Evolutionary conservation across 2,797 vertebrate genomes (phyloP), one percentile per base, ranked within the genome.

Genomic region (Channa striata): DNA sequence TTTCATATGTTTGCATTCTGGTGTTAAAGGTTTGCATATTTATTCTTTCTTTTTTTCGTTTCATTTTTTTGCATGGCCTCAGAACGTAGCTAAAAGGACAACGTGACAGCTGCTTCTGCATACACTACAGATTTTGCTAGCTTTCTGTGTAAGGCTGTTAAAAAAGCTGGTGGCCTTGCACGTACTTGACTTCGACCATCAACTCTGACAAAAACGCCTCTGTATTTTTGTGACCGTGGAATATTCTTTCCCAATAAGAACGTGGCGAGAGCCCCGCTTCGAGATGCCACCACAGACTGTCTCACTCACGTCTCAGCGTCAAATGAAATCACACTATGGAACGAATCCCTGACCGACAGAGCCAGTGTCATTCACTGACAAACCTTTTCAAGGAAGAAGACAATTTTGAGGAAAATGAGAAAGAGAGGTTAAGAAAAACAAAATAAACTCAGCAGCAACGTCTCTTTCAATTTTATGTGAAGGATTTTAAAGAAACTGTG

Each of bases 401-500:
- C 68, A 47, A 65, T 86, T 85, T 87, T 63, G 49, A 77, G 60
- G 67, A 64, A 68, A 78, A 76, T 16, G 60, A 78, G 56, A 62
- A 52, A 57, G 57, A 65, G 66, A 74, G 57, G 52, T 9, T 20
- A 1, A 50, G 40, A 23, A 39, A 57, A 43, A 46, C 16, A 54
- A 43, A 8, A 37, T 46, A 63, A 52, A 58, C 61, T 47, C 25
- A 52, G 37, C 17, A 23, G 59, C 47, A 12, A 56, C 14, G 5
- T 65, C 65, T 78, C 72, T 89, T 77, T 74, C 62, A 71, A 53
- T 88, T 92, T 89, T 84, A 87, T 74, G 85, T 88, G 81, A 93
- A 89, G 80, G 86, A 90, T 85, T 89, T 89, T 83, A 54, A 84
- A 89, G 81, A 93, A 94, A 91, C 92, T 93, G 92, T 92, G 91